phyloP scores from a whole-genome alignment of 1,140 invertebrate species.

The Ooceraea biroi region DNA sequence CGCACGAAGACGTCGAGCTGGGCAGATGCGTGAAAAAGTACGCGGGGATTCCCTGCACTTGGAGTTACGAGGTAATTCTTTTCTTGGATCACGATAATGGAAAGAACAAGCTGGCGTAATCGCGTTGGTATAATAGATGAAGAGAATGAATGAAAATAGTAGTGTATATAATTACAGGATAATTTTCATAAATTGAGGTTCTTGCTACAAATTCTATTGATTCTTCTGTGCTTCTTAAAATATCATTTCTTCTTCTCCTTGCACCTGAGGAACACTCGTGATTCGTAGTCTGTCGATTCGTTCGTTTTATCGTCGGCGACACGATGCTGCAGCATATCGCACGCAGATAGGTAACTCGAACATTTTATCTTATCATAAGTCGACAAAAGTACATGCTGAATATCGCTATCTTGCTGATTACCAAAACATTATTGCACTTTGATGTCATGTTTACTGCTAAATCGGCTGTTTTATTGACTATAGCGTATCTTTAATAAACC shows the following conservation, averaged over 20 bases:
- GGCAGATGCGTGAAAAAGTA: conserved; percentile 98
- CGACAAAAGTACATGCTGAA: conserved; percentile 5
- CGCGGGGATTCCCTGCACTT: conserved; percentile 98
- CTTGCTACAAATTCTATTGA: too few species aligned
- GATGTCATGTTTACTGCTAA: background rate
- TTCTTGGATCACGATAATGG: background rate
- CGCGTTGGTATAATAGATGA: background rate
- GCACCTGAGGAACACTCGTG: too few species aligned
- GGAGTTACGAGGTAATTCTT: conserved; percentile 97
- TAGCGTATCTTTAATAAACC: background rate
- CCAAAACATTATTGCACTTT: conserved; percentile 28
- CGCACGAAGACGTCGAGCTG: conserved; percentile 99
- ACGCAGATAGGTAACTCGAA: background rate
- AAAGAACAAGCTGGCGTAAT: background rate
- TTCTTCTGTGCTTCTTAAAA: background rate
- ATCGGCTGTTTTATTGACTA: background rate
- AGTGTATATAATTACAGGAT: background rate
- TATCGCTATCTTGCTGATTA: conserved; percentile 21
- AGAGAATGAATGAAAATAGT: background rate
- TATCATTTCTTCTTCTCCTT: background rate
- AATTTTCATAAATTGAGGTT: background rate
- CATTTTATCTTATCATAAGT: conserved; percentile 47
- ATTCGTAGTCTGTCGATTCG: background rate
- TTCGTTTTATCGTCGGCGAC: background rate
- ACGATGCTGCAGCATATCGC: background rate